These are phyloP conservation scores for Pegoplata infirma DNA, from an alignment of 2,888 invertebrate genomes.

Conservation along the genomic window DNA sequence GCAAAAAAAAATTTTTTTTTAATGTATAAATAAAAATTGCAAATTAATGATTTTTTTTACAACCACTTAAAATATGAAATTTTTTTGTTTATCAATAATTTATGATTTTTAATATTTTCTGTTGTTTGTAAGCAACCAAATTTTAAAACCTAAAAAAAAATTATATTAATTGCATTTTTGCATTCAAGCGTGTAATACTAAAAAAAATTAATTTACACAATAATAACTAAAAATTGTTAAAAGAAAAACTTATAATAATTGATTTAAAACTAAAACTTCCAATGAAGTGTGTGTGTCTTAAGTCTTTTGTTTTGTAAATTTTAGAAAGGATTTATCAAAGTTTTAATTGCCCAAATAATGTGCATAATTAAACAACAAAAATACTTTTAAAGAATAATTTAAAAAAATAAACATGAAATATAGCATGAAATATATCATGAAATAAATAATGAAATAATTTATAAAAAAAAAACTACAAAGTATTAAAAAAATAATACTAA, in stretches of 20 bases:
- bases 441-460: background rate
- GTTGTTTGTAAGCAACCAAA: constrained; percentile 10
- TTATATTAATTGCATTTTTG: constrained; percentile 45
- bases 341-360: constrained; percentile 20
- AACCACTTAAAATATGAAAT: no score
- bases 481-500: background rate
- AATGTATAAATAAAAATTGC: constrained; percentile 11
- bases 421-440: background rate
- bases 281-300: constrained; percentile 25
- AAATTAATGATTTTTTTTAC: constrained; percentile 10
- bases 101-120: no score
- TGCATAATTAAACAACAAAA: constrained; percentile 3
- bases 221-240: constrained; percentile 16
- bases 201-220: constrained; percentile 36
- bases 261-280: no score
- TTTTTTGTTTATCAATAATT: no score
- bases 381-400: background rate
- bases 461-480: background rate
- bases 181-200: constrained; percentile 48
- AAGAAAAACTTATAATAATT: constrained; percentile 1
- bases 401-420: background rate
- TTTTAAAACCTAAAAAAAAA: background rate
- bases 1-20: constrained; percentile 15
- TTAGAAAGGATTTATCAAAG: constrained; percentile 56
- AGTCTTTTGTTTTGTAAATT: constrained; percentile 17